Evolutionary conservation across 2,888 invertebrate species (phyloP), one percentile per base, ranked within the genome.

Genomic region (Sepiola atlantica): DNA sequence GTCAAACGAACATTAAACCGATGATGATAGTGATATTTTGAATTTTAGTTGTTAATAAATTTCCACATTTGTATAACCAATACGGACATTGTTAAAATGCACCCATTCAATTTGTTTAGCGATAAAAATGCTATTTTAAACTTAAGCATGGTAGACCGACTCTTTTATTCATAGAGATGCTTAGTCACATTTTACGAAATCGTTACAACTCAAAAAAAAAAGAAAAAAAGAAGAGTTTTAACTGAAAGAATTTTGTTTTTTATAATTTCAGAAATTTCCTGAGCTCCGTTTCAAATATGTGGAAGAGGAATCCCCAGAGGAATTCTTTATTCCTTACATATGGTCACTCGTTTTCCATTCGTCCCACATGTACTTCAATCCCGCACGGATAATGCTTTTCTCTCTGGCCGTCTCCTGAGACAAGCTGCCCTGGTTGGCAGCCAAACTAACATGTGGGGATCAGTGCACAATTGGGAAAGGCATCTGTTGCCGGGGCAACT

Each of bases 291-390:
- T 99, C 98, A 99, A 99, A 95, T 99, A 99, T 97, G 99, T 99
- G 0, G 99, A 99, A 97, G 99, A 99, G 97, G 99, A 99, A 95
- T 98, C 98, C 94, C 99, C 99, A 0, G 99, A 99, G 97, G 99
- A 99, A 97, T 99, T 99, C 98, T 99, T 99, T 98, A 99, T 99
- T 96, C 99, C 99, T 0, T 99, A 99, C 97, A 99, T 99, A 54
- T 99, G 99, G 99, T 98, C 98, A 8, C 98, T 99, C 94, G 98
- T 99, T 61, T 98, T 97, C 95, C 97, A 98, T 94, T 97, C 97
- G 91, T 98, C 98, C 2, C 97, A 97, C 94, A 97, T 98, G 92
- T 98, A 98, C 96, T 98, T 97, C 95, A 97, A 97, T 95, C 96
- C 97, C 54, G 95, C 96, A 32, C 95, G 97, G 94, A 97, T 97